These are phyloP conservation scores for Nilaparvata lugens DNA, from an alignment of 1,140 invertebrate genomes.

Conservation along the genomic window DNA sequence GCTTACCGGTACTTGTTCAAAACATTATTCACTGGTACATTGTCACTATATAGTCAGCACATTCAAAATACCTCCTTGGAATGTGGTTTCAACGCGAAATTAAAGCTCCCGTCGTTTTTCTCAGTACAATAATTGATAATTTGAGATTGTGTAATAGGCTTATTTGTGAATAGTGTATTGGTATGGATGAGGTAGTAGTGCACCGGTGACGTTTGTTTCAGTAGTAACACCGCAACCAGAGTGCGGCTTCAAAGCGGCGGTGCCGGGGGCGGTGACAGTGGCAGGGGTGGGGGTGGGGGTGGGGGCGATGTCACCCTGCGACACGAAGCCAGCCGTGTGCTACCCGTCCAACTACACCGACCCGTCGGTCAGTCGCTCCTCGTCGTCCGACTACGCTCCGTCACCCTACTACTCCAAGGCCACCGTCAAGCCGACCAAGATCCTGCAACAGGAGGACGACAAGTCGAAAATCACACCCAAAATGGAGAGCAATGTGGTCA, in stretches of 20 bases:
- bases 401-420: conserved; percentile 31
- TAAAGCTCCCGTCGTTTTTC: too few relatives aligned
- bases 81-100: too few relatives aligned
- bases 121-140: too few relatives aligned
- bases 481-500: conserved; percentile 36
- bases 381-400: conserved; percentile 16
- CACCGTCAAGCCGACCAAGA: conserved; percentile 47
- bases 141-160: too few relatives aligned
- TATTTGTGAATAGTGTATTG: too few relatives aligned
- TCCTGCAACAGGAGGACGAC: conserved; percentile 33
- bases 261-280: conserved; percentile 9
- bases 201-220: not conserved
- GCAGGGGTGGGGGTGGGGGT: not conserved
- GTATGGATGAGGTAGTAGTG: too few relatives aligned
- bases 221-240: not conserved
- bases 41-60: too few relatives aligned
- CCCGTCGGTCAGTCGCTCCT: conserved; percentile 15
- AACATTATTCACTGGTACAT: too few relatives aligned
- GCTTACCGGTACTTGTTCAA: too few relatives aligned
- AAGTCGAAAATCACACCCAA: conserved; percentile 35
- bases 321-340: conserved; percentile 24
- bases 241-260: not conserved
- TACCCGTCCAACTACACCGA: conserved; percentile 25
- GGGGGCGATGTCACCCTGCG: conserved; percentile 14
- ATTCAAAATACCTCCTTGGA: too few relatives aligned